phyloP scores from a whole-genome alignment of 2,113 vertebrate species.

The Myotis lucifugus region DNA sequence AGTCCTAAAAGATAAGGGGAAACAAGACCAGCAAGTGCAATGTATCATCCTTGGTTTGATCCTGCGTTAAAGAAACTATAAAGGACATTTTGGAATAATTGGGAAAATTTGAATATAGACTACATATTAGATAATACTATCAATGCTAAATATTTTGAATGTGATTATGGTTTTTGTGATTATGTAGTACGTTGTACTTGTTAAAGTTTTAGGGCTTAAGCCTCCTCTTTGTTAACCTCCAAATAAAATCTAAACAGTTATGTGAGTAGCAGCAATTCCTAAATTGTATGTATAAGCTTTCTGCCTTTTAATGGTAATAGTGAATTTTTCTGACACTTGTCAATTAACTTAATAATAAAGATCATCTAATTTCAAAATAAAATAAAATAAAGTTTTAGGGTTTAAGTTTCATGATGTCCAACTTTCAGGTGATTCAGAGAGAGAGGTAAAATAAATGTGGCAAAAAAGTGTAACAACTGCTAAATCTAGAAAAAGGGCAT shows the following conservation, averaged over 20 bases:
- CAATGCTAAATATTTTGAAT: not conserved
- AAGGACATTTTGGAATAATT: slow-evolving; percentile 6
- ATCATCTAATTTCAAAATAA: slow-evolving; percentile 30
- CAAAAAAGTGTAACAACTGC: not conserved
- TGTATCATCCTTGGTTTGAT: not conserved
- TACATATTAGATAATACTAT: not conserved
- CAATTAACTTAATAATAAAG: slow-evolving; percentile 66
- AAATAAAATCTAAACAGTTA: slow-evolving; percentile 41
- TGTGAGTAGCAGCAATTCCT: slow-evolving; percentile 30
- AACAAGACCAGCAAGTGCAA: not conserved
- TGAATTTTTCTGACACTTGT: slow-evolving; percentile 49
- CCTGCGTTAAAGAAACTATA: not conserved
- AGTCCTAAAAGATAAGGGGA: not conserved
- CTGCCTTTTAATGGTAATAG: slow-evolving; percentile 26
- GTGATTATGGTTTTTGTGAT: not conserved
- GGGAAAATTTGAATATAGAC: not conserved
- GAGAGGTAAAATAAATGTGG: not conserved
- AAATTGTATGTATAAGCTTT: not conserved
- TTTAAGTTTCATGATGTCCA: not conserved
- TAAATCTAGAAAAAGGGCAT: not conserved
- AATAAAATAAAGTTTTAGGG: not conserved
- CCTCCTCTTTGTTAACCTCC: slow-evolving; percentile 17
- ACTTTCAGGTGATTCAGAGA: not conserved
- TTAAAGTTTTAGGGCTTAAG: not conserved
- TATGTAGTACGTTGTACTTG: not conserved